A percentile compares a stretch with the other conserved stretches of the same genome.
These are phyloP conservation scores for Caenorhabditis inopinata DNA, from an alignment of 1,140 invertebrate species.

Conservation along the genomic window DNA sequence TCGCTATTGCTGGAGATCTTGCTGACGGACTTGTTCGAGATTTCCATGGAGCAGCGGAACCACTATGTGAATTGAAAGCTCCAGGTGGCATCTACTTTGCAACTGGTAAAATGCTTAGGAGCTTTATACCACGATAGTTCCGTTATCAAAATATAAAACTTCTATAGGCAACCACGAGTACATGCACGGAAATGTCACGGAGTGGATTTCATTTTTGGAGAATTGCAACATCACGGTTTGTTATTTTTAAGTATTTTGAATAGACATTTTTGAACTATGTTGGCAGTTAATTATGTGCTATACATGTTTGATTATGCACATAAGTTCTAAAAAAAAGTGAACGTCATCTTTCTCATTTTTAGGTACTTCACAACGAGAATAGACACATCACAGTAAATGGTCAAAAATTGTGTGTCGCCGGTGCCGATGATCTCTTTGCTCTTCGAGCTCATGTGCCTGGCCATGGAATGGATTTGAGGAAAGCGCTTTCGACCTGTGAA, in stretches of 20 bases:
- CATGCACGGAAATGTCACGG: constrained; percentile 47
- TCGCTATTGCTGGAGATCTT: constrained; percentile 49
- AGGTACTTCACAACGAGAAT: constrained; percentile 45
- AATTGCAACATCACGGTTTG: constrained; percentile 42
- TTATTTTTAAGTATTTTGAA: not conserved
- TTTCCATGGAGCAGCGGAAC: constrained; percentile 39
- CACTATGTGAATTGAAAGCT: constrained; percentile 39
- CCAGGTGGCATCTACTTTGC: constrained; percentile 46
- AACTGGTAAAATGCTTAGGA: constrained; percentile 31
- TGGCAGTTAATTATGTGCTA: too few relatives aligned
- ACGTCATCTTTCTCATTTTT: too few relatives aligned
- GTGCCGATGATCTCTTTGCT: constrained; percentile 42
- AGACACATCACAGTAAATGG: not conserved
- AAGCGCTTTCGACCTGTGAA: constrained; percentile 34
- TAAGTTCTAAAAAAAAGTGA: too few relatives aligned
- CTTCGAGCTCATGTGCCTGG: constrained; percentile 33
- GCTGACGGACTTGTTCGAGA: constrained; percentile 46
- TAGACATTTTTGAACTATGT: too few relatives aligned
- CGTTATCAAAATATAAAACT: not conserved
- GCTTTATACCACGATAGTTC: too few relatives aligned
- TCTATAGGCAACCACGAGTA: constrained; percentile 48
- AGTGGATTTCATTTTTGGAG: constrained; percentile 43
- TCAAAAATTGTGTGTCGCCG: constrained; percentile 35
- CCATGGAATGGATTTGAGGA: constrained; percentile 46
- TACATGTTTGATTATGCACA: too few relatives aligned